Evolutionary conservation across 2,888 invertebrate genomes (phyloP).

Genomic region (Agrenia bidenticulata): DNA sequence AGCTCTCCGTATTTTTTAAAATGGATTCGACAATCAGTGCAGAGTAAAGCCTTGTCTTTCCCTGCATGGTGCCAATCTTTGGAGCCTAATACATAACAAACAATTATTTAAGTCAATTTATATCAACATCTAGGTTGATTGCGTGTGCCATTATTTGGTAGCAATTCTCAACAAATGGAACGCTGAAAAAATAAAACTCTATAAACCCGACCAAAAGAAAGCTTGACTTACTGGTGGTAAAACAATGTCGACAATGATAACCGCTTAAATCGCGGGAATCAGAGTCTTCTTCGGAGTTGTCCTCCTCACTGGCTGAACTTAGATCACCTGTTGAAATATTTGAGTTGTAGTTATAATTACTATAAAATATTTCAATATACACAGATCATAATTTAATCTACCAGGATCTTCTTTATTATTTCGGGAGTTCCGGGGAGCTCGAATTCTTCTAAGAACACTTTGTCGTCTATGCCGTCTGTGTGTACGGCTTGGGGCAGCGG

Average conservation of each 20-base stretch:
- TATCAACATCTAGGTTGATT: not conserved
- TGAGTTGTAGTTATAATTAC: not conserved
- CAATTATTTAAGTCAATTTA: too few species aligned
- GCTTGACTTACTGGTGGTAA: slow-evolving; percentile 65
- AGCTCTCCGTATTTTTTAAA: slow-evolving; percentile 77
- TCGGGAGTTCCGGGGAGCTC: slow-evolving; percentile 83
- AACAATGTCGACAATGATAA: slow-evolving; percentile 74
- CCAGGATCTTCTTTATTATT: slow-evolving; percentile 60
- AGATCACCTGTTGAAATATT: slow-evolving; percentile 60
- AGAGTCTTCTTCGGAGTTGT: slow-evolving; percentile 93
- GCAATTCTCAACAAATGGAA: not conserved
- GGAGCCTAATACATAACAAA: slow-evolving; percentile 60
- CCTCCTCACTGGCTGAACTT: slow-evolving; percentile 66
- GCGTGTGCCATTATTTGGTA: not conserved
- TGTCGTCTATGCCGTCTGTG: slow-evolving; percentile 81
- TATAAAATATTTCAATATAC: not conserved
- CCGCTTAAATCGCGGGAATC: slow-evolving; percentile 80
- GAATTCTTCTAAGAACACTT: slow-evolving; percentile 80
- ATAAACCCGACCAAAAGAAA: not conserved
- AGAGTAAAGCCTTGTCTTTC: slow-evolving; percentile 69
- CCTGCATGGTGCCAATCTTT: slow-evolving; percentile 73
- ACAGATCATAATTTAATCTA: slow-evolving; percentile 17
- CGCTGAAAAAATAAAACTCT: slow-evolving; percentile 9
- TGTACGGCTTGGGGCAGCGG: slow-evolving; percentile 93
- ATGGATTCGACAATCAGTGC: slow-evolving; percentile 73